These are phyloP conservation scores for Amphipoea lucens DNA, from an alignment of 2,888 invertebrate genomes.

Conservation along the genomic window DNA sequence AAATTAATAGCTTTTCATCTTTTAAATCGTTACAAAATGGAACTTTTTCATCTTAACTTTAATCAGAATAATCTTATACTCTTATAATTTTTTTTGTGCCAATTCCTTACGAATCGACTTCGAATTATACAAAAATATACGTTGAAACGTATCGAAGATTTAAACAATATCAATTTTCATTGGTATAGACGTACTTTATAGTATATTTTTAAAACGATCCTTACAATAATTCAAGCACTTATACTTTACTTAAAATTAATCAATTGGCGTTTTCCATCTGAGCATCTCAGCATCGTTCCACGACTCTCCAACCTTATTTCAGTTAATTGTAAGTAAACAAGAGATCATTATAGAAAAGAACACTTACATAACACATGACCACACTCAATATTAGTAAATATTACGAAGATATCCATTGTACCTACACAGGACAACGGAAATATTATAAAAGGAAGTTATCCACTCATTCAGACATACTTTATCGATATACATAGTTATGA, in stretches of 20 bases:
- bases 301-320: slow-evolving; percentile 80
- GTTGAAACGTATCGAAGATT: slow-evolving; percentile 81
- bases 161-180: slow-evolving; percentile 84
- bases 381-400: slow-evolving; percentile 82
- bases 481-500: slow-evolving; percentile 68
- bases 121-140: slow-evolving; percentile 89
- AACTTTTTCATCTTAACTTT: slow-evolving; percentile 81
- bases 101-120: slow-evolving; percentile 88
- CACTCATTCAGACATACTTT: slow-evolving; percentile 83
- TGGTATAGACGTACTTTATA: slow-evolving; percentile 81
- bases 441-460: slow-evolving; percentile 75
- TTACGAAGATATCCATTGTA: slow-evolving; percentile 76
- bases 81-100: slow-evolving; percentile 80
- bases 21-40: slow-evolving; percentile 85
- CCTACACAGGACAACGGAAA: slow-evolving; percentile 76
- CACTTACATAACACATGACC: slow-evolving; percentile 79
- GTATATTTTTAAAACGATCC: slow-evolving; percentile 81
- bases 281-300: slow-evolving; percentile 79
- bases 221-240: slow-evolving; percentile 86
- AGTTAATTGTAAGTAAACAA: slow-evolving; percentile 88
- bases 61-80: slow-evolving; percentile 80
- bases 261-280: slow-evolving; percentile 87
- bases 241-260: slow-evolving; percentile 82
- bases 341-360: slow-evolving; percentile 85
- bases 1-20: slow-evolving; percentile 84